Base-by-base conservation (phyloP, 2,113 vertebrate species). In the Chitala chitala region DNA sequence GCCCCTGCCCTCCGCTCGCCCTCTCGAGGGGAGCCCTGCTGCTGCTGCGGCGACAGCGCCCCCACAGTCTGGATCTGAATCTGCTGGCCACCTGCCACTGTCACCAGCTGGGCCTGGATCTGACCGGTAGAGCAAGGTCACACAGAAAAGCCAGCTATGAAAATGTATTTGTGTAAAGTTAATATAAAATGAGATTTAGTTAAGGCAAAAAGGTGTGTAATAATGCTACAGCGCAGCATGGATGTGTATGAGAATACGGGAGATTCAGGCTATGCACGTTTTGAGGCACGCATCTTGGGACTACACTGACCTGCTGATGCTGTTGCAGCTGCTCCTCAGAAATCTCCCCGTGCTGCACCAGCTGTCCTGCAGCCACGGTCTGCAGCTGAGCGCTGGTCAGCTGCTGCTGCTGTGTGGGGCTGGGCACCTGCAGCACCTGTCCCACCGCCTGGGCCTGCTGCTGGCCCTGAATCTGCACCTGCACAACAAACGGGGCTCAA, bases 11-110 rank as follows among this genome's bases (percentile, higher is more conserved):
- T 89, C 31, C 94, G 89, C 64, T 98, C 97, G n/a, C 88, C 91
- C 81, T 98, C 96, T 79, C 94, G 90, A 0, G 91, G 91, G 31
- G 93, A 96, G 73, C 93, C 94, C 72, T 89, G 89, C 75, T 89
- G 87, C 42, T 91, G 89, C 33, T 93, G 92, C 29, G 92, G 94
- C 42, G 96, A 95, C 82, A 96, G 89, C 3, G 96, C 91, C 78
- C 96, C 95, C 0, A 96, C 94, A 8, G 95, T 96, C 77, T 98
- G 95, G 80, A 98, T 98, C 87, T 98, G 96, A 82, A 98, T 98
- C 86, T 99, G 97, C 78, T 98, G 95, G 26, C 95, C 93, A 65
- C 93, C 90, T 13, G 93, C 92, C 44, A 90, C 89, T 59, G 96
- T 94, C 79, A 98, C 93, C 50, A 98, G 84, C 83, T 98, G 96